Evolutionary conservation across 2,888 invertebrate genomes (phyloP).

Genomic region (Prosapia bicincta): DNA sequence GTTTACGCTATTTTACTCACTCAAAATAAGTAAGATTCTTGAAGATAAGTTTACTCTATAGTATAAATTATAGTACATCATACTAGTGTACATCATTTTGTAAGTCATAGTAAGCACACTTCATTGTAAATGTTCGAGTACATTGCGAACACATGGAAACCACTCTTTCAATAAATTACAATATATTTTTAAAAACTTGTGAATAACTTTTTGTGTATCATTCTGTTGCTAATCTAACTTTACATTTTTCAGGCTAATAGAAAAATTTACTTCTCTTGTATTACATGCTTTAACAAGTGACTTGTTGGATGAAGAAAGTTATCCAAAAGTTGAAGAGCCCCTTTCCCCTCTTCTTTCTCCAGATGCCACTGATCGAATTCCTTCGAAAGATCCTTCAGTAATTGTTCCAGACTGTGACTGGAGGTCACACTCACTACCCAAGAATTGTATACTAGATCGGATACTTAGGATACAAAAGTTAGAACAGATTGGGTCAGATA

Average conservation of each 20-base stretch:
- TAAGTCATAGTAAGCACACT: too few relatives aligned
- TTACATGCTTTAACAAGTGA: conserved; percentile 37
- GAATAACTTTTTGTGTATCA: too few relatives aligned
- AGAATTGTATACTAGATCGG: conserved; percentile 57
- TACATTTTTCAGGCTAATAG: conserved; percentile 35
- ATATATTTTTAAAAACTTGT: too few relatives aligned
- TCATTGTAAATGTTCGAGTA: too few relatives aligned
- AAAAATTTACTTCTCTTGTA: conserved; percentile 38
- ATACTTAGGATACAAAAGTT: conserved; percentile 59
- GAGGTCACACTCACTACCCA: conserved; percentile 46
- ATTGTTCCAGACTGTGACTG: conserved; percentile 36
- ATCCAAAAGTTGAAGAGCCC: conserved; percentile 20
- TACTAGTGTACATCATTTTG: too few relatives aligned
- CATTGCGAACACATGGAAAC: too few relatives aligned
- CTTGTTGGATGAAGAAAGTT: conserved; percentile 31
- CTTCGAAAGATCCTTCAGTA: background rate
- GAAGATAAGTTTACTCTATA: too few relatives aligned
- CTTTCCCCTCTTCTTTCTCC: background rate
- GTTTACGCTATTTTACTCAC: too few relatives aligned
- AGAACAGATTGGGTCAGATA: conserved; percentile 48
- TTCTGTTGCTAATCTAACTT: too few relatives aligned
- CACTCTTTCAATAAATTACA: too few relatives aligned
- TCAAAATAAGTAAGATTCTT: too few relatives aligned
- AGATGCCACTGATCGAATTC: background rate
- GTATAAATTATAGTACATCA: too few relatives aligned